phyloP scores from a whole-genome alignment of 2,113 vertebrate genomes.

The Morone saxatilis region DNA sequence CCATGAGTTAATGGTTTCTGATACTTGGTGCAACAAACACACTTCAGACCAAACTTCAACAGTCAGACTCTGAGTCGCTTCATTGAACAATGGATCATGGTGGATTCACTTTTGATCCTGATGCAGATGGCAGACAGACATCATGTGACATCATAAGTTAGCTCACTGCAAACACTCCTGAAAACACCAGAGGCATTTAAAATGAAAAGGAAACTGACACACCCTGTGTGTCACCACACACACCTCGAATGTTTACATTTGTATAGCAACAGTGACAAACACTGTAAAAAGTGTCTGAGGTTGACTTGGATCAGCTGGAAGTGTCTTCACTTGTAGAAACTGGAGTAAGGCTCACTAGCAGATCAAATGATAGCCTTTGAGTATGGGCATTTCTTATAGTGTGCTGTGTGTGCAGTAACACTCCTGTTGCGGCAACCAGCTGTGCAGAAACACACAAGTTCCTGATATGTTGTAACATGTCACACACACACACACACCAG shows the following conservation, averaged over 20 bases:
- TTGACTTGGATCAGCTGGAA: neutral
- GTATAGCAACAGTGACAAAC: neutral
- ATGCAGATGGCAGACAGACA: neutral
- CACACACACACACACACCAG: neutral
- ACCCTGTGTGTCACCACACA: slow-evolving; percentile 17
- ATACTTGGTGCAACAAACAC: neutral
- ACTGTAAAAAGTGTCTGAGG: no score
- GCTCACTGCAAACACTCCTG: slow-evolving; percentile 8
- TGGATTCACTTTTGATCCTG: slow-evolving; percentile 5
- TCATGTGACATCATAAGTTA: neutral
- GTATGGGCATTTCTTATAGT: neutral
- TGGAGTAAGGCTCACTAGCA: neutral
- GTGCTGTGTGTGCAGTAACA: neutral
- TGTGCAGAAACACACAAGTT: slow-evolving; percentile 14
- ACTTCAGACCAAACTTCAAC: neutral
- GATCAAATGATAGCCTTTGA: neutral
- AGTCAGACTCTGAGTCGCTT: neutral
- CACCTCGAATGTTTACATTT: neutral
- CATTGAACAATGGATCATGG: neutral
- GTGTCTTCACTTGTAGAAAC: no score
- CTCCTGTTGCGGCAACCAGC: slow-evolving; percentile 15
- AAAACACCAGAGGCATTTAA: neutral
- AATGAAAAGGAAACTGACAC: slow-evolving; percentile 1
- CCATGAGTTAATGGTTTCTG: neutral
- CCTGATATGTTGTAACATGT: slow-evolving; percentile 34